Percentiles rank a stretch among this genome's conserved stretches.
Conservation (phyloP, 2,113 vertebrate genomes). For the Echinops telfairi region DNA sequence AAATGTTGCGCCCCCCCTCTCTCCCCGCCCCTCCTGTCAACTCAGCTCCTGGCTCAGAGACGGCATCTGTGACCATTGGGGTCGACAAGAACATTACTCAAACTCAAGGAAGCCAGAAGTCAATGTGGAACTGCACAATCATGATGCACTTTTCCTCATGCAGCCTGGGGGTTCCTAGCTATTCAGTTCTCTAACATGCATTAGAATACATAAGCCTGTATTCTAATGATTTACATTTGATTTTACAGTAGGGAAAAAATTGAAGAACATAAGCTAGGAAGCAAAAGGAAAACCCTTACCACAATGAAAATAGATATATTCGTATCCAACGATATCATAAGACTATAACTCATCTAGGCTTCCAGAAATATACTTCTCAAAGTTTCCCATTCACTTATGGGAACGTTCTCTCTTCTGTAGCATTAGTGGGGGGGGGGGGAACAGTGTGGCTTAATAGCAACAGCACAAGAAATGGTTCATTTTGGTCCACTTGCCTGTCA, state of each 20-base stretch:
- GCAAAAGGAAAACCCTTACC: conserved; percentile 69
- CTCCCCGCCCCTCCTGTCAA: not conserved
- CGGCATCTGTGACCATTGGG: conserved; percentile 63
- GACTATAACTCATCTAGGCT: conserved; percentile 80
- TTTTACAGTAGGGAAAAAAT: conserved; percentile 75
- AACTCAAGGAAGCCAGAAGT: conserved; percentile 75
- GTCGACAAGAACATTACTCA: conserved; percentile 69
- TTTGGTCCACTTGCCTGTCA: conserved; percentile 87
- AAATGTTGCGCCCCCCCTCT: conserved; percentile 59
- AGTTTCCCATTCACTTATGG: conserved; percentile 50
- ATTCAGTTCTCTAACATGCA: conserved; percentile 69
- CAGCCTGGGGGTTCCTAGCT: conserved; percentile 73
- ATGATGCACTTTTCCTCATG: conserved; percentile 82
- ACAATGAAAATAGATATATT: conserved; percentile 81
- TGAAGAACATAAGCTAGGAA: conserved; percentile 66
- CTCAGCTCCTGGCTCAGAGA: conserved; percentile 60
- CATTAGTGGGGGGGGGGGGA: conserved; percentile 76
- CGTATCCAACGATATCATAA: conserved; percentile 71
- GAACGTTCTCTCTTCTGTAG: conserved; percentile 75
- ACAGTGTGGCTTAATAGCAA: conserved; percentile 69
- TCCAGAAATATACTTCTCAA: conserved; percentile 82
- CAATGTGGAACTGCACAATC: conserved; percentile 79
- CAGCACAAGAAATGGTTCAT: conserved; percentile 80
- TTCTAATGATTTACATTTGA: conserved; percentile 79
- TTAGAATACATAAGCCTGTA: conserved; percentile 73